These are phyloP conservation scores for Acanthopagrus latus DNA, from an alignment of 2,797 vertebrate genomes.

Conservation along the genomic window DNA sequence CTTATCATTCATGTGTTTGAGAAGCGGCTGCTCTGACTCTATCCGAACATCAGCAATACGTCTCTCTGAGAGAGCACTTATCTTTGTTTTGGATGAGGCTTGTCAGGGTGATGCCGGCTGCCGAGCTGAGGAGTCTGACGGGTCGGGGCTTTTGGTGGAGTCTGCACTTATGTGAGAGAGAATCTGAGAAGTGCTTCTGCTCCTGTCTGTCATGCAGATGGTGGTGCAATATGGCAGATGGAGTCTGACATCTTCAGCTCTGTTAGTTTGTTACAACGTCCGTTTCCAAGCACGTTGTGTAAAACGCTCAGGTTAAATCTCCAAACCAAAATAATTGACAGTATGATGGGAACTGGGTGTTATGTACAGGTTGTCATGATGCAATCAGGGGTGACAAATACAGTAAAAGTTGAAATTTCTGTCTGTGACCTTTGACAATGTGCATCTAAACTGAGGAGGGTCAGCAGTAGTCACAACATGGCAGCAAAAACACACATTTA, in stretches of 20 bases:
- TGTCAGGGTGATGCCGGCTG: conserved; percentile 12
- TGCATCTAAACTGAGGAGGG: neutral
- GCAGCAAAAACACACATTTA: neutral
- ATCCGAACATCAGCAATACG: neutral
- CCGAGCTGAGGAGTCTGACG: conserved; percentile 22
- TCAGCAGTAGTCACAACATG: neutral
- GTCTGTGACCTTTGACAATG: neutral
- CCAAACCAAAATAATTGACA: neutral
- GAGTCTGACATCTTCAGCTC: neutral
- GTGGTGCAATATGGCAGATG: neutral
- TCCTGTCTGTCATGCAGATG: conserved; percentile 7
- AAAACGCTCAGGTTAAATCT: neutral
- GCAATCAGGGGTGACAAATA: neutral
- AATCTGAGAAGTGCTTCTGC: conserved; percentile 10
- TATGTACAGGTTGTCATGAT: neutral
- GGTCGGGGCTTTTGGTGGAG: neutral
- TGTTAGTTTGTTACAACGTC: neutral
- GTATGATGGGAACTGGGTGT: neutral
- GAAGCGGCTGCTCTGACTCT: conserved; percentile 4
- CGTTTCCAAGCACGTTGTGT: neutral
- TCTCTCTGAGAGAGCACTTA: conserved; percentile 28
- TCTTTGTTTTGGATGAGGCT: conserved; percentile 24
- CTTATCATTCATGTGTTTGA: conserved; percentile 22
- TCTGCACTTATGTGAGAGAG: conserved; percentile 17
- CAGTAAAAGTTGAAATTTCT: neutral